Evolutionary conservation across 2,888 invertebrate species (phyloP).

Genomic region (Prosopocoilus inquinatus): DNA sequence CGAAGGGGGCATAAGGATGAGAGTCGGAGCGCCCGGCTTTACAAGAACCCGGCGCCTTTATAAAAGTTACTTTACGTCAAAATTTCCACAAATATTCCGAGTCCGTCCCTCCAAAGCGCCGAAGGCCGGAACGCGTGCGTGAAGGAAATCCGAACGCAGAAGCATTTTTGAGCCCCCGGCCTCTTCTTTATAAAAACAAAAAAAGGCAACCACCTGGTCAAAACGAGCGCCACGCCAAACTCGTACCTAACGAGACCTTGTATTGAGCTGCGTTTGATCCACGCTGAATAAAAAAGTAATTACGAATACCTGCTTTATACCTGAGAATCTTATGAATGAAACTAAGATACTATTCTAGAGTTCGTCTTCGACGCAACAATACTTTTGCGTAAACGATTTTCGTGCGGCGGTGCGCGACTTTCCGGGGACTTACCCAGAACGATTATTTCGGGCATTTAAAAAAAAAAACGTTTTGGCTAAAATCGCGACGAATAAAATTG

Average conservation of each 20-base stretch:
- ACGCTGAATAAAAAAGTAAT: slow-evolving; percentile 44
- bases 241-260: slow-evolving; percentile 23
- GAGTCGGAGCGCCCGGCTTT: background rate
- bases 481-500: no score
- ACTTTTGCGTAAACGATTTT: slow-evolving; percentile 29
- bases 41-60: background rate
- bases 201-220: slow-evolving; percentile 39
- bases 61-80: slow-evolving; percentile 4
- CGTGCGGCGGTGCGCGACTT: background rate
- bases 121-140: background rate
- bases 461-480: no score
- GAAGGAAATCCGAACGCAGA: background rate
- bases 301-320: slow-evolving; percentile 48
- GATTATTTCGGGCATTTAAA: no score
- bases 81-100: background rate
- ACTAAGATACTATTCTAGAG: slow-evolving; percentile 43
- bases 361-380: slow-evolving; percentile 35
- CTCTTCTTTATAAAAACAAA: slow-evolving; percentile 35
- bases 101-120: no score
- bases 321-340: slow-evolving; percentile 51
- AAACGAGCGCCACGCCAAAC: slow-evolving; percentile 30
- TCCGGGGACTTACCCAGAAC: background rate
- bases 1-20: background rate
- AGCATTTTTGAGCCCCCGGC: slow-evolving; percentile 19
- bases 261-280: slow-evolving; percentile 16